Conservation (phyloP, 2,113 vertebrate genomes). For the Tringa solitaria region DNA sequence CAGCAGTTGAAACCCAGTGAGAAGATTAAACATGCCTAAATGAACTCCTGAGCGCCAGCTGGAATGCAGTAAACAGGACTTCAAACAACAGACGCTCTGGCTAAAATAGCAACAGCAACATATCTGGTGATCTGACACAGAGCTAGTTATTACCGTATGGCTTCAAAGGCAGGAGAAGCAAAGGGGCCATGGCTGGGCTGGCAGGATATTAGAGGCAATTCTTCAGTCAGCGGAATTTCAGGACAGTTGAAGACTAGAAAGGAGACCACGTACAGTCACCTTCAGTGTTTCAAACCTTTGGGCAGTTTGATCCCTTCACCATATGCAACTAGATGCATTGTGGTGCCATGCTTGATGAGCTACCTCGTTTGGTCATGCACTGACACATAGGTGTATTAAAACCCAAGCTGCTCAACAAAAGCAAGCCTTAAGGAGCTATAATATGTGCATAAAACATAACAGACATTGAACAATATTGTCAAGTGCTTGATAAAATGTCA, state of each 20-base stretch:
- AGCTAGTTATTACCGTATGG: not conserved
- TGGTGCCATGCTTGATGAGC: not conserved
- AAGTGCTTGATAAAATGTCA: not conserved
- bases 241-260: not conserved
- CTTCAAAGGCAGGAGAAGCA: slow-evolving; percentile 11
- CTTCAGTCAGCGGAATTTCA: not conserved
- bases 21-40: slow-evolving; percentile 18
- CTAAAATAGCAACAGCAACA: not conserved
- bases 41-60: not conserved
- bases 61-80: slow-evolving; percentile 14
- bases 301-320: not conserved
- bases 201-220: not conserved
- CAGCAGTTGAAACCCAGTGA: not conserved
- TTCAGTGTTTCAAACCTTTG: not conserved
- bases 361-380: not conserved
- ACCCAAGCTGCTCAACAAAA: not conserved
- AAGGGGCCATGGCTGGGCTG: not conserved
- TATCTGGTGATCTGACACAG: slow-evolving; percentile 14
- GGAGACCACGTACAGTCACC: not conserved
- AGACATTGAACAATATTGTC: not conserved
- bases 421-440: accelerated
- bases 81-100: not conserved
- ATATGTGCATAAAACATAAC: not conserved
- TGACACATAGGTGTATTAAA: not conserved
- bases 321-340: not conserved